These are phyloP conservation scores for Crenuchus spilurus DNA, from an alignment of 2,797 vertebrate species.

Conservation along the genomic window DNA sequence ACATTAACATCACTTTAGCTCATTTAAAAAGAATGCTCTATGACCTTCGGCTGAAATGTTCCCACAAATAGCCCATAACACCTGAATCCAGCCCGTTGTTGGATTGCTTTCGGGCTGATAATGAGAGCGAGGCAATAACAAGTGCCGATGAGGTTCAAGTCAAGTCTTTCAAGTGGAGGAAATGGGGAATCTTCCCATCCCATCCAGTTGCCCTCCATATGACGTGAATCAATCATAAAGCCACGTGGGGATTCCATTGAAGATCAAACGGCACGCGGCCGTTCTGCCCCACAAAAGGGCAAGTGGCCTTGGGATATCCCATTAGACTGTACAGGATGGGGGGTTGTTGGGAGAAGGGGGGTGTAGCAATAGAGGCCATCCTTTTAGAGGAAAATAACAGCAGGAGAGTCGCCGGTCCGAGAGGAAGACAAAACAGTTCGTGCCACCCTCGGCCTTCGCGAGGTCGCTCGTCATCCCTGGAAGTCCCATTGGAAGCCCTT, in stretches of 20 bases:
- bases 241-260: conserved; percentile 61
- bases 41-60: too few species aligned
- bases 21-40: too few species aligned
- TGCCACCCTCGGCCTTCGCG: conserved; percentile 55
- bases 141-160: not conserved
- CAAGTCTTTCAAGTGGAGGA: conserved; percentile 5
- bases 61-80: too few species aligned
- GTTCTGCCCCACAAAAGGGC: conserved; percentile 69
- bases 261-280: conserved; percentile 70
- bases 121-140: not conserved
- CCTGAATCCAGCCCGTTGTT: not conserved
- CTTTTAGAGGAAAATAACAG: conserved; percentile 69
- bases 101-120: not conserved
- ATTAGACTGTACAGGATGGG: conserved; percentile 78
- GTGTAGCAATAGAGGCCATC: conserved; percentile 72
- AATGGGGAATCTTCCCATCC: not conserved
- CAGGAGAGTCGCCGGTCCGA: conserved; percentile 67
- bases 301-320: conserved; percentile 79
- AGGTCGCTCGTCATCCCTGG: conserved; percentile 53
- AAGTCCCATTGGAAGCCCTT: conserved; percentile 58
- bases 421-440: conserved; percentile 69
- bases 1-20: too few species aligned
- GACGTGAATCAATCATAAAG: conserved; percentile 41
- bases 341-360: conserved; percentile 66
- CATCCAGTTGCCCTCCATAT: conserved; percentile 10